Base-by-base conservation (phyloP, 2,888 invertebrate species). In the Erannis defoliaria region DNA sequence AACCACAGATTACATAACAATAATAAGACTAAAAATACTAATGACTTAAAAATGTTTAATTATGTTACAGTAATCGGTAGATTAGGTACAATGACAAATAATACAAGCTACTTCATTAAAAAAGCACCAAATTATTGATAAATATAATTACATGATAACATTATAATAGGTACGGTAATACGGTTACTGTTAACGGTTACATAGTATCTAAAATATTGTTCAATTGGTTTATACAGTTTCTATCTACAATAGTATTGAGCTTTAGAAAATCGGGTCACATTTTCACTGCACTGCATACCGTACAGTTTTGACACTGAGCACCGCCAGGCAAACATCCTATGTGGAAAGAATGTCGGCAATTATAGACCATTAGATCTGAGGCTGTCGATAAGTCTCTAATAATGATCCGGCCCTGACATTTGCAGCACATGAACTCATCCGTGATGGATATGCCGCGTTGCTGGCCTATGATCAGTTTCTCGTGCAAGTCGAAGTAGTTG, bases 261-360 rank as follows among this genome's bases (percentile, higher is more conserved):
- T 70, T 74, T 62, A 67, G 29, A 37, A 60, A 59, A 48, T 63
- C 26, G 18, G 71, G 78, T 90, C 87, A 91, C 89, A 91, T 89
- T 72, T 88, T 86, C 37, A 90, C 88, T 8, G 91, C 91, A 75
- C 85, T 88, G 73, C 93, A 92, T 37, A 93, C 86, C 29, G 81
- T 78, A 73, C 93, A 93, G 66, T 73, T 78, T 55, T 81, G 77
- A 67, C 81, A 82, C 59, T 81, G 77, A 12, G 76, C 79, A 31
- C 86, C 86, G 5, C 85, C 93, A 0, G 96, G 96, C 68, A 98
- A 89, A 84, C 98, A 98, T 62, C 95, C 95, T 82, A 96, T 95
- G 83, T 98, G 98, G 86, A 98, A 98, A 8, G 96, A 95, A 89
- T 99, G 98, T 68, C 96, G 95, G 83, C 98, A 99, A 82, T 97